Base-by-base conservation (phyloP, 2,797 vertebrate genomes). In the Peromyscus attwateri region DNA sequence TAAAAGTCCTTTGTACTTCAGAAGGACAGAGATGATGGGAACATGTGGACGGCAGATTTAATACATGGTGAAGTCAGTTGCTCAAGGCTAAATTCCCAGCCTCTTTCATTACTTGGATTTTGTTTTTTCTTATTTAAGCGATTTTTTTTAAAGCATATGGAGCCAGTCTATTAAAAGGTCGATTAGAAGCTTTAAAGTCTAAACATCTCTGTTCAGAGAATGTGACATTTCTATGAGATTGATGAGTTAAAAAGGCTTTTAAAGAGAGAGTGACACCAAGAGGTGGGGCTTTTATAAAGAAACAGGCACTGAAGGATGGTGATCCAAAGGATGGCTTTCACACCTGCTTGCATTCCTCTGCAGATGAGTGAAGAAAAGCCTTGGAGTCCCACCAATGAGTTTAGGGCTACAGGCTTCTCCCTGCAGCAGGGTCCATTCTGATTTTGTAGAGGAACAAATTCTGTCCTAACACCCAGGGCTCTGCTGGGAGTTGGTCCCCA, bases 111-210 rank as follows among this genome's bases (percentile, higher is more conserved):
- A 6, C 11, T 43, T 14, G 62, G 43, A 2, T n/a, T 49, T 68
- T 25, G 40, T 25, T 85, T 49, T 62, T 79, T 64, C 68, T 60
- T 6, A 31, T 92, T 94, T 90, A 87, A 94, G 52, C 91, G 1
- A 83, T 75, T 91, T 92, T 55, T 52, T 52, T 49, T 11, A 52
- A 52, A 60, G 17, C 29, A 87, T 60, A 40, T 31, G 57, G 34
- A 80, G 1, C 6, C 62, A 73, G 49, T 85, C 14, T 57, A 46
- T 70, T 92, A 89, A 94, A 94, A 79, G 25, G 62, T 19, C 73
- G 31, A 71, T 40, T 75, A 29, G 13, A 62, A 40, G 6, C 89
- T 96, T 85, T 82, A 83, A 91, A 87, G 75, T 89, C 68, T 91
- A 64, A 94, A 34, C 23, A 80, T 23, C 89, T 43, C 75, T 92